phyloP scores from a whole-genome alignment of 92 coral and sea anemone species.

The Anthopleura xanthogrammica region DNA sequence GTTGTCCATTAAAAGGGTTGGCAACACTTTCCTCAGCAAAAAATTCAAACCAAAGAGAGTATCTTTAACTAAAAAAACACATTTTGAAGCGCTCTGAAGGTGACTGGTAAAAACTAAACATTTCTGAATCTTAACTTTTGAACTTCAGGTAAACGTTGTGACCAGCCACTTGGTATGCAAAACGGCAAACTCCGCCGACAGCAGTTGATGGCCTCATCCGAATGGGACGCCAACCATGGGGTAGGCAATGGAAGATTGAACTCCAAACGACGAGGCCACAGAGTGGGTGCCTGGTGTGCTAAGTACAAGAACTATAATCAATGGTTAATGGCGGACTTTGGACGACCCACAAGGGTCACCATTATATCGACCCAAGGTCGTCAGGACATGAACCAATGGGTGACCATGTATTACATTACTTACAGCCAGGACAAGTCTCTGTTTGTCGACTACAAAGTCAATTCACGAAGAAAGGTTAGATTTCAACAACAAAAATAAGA shows the following conservation, averaged over 20 bases:
- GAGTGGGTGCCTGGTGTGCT: conserved; percentile 83
- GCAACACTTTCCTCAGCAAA: no score
- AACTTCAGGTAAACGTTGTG: conserved; percentile 54
- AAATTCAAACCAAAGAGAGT: no score
- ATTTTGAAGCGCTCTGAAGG: no score
- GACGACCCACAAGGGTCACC: conserved; percentile 49
- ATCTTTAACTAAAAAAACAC: no score
- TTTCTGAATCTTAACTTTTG: background rate
- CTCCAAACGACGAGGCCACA: conserved; percentile 37
- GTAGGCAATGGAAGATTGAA: conserved; percentile 64
- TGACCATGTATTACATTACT: conserved; percentile 59
- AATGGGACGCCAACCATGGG: conserved; percentile 54
- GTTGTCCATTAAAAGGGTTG: no score
- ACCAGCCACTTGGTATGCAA: conserved; percentile 73
- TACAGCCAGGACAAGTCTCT: conserved; percentile 60
- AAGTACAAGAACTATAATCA: conserved; percentile 63
- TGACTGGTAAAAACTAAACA: background rate
- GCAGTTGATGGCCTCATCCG: conserved; percentile 58
- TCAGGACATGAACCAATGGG: conserved; percentile 64
- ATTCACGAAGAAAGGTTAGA: conserved; percentile 56
- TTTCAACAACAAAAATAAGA: conserved; percentile 7
- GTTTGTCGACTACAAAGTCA: conserved; percentile 53
- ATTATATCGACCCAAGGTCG: conserved; percentile 67
- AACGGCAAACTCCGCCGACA: conserved; percentile 47
- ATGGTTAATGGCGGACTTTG: conserved; percentile 69